A percentile compares a stretch with the other conserved stretches of the same genome.
Evolutionary conservation across 2,797 vertebrate species (phyloP).

Genomic region (Clarias platycephalus): DNA sequence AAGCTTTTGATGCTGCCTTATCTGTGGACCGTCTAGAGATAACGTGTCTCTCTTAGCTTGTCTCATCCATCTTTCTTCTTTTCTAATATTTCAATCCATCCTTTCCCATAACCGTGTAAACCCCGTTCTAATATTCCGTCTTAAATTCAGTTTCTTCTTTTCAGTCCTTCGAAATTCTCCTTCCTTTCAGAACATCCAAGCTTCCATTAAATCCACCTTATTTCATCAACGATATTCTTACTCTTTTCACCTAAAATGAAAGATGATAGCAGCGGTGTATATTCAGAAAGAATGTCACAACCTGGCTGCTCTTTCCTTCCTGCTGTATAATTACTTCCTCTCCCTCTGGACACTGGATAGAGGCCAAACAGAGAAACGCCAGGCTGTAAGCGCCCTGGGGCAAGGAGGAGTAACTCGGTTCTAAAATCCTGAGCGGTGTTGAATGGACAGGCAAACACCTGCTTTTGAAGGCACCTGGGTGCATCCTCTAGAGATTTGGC

Average conservation of each 20-base stretch:
- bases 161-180: neutral
- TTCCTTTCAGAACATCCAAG: neutral
- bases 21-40: neutral
- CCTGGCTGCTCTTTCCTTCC: constrained; percentile 16
- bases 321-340: constrained; percentile 44
- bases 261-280: constrained; percentile 16
- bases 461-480: constrained; percentile 9
- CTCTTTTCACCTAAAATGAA: constrained; percentile 6
- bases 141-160: neutral
- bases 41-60: neutral
- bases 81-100: constrained; percentile 9
- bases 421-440: constrained; percentile 2
- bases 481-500: constrained; percentile 50
- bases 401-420: neutral
- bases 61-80: neutral
- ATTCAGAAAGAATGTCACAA: constrained; percentile 15
- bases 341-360: constrained; percentile 29
- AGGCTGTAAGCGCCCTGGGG: constrained; percentile 18
- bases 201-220: constrained; percentile 21
- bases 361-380: constrained; percentile 34
- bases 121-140: constrained; percentile 1
- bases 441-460: constrained; percentile 30
- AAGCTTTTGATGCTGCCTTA: neutral
- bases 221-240: neutral
- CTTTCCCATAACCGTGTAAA: neutral